phyloP scores from a whole-genome alignment of 2,797 vertebrate species.

The Thripadectes ignobilis region DNA sequence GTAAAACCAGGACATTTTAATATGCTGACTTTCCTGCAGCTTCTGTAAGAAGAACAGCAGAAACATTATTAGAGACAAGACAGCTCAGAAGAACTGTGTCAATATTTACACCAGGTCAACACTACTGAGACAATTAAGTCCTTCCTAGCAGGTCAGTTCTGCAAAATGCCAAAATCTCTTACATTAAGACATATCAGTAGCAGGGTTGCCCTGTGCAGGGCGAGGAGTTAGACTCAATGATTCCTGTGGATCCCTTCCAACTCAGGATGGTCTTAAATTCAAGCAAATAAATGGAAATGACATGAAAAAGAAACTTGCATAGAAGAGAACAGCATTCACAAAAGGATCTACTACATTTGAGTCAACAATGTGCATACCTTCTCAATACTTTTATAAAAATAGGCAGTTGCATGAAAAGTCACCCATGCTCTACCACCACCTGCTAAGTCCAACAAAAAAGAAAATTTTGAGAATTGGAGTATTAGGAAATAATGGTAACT shows the following conservation, averaged over 20 bases:
- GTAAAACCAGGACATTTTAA: background rate
- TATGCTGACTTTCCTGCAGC: background rate
- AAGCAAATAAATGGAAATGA: background rate
- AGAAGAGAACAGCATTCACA: background rate
- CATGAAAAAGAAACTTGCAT: background rate
- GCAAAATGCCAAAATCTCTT: background rate
- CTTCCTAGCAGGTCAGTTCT: background rate
- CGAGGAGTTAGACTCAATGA: background rate
- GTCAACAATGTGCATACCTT: background rate
- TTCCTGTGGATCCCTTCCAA: background rate
- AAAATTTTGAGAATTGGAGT: background rate
- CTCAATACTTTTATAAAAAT: background rate
- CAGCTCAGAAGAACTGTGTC: background rate
- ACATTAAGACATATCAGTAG: background rate
- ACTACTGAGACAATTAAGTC: background rate
- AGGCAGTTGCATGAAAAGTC: background rate
- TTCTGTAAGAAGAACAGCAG: background rate
- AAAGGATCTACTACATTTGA: background rate
- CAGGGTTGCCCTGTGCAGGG: background rate
- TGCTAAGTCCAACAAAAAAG: background rate
- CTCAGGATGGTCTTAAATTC: background rate
- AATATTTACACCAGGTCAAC: background rate
- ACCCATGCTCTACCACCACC: background rate
- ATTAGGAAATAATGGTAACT: background rate
- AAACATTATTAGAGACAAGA: background rate